Base-by-base conservation (phyloP, 2,888 invertebrate genomes). In the Nesidiocoris tenuis region DNA sequence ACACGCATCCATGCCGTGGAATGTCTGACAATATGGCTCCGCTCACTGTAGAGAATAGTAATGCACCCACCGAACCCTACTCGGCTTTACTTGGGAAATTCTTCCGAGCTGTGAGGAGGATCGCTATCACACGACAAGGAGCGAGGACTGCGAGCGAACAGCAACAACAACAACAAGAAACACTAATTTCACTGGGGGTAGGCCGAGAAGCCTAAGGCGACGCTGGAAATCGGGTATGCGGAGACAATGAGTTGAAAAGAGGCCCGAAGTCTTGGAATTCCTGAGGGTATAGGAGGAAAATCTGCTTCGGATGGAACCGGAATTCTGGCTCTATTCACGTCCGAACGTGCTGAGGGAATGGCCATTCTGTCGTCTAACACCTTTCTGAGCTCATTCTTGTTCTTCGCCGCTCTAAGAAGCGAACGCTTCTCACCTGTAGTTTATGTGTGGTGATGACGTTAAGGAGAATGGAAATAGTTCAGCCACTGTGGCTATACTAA, bases 201-300 rank as follows among this genome's bases (percentile, higher is more conserved):
- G 12, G 39, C 5, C 39, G 39, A 39, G 39, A 39, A 12, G 12
- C 12, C 12, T 39, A 3, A 3, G 39, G 39, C 39, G 39, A 39
- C 3, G 39, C 39, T 7, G 39, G 39, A 39, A 39, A 12, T 39
- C 12, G 12, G 39, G 39, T 39, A 39, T 39, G 39, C 39, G 1
- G 39, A 39, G 65, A 5, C n/a, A 25, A n/a, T 39, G 65, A n/a
- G 16, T 39, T 39, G 39, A 39, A 39, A 39, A 39, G 39, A 39
- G 65, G 19, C 39, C 19, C 21, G n/a, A 18, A 25, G 24, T 65
- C 65, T 65, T 65, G 65, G 18, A 18, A 65, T 65, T 65, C 65
- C 65, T 65, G 25, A 18, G 65, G 65, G 39, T 65, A 65, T 25
- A 39, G 65, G n/a, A n/a, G n/a, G n/a, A 25, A 17, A 18, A 39